Base-by-base conservation (phyloP, 2,797 vertebrate species). In the Mastacembelus armatus region DNA sequence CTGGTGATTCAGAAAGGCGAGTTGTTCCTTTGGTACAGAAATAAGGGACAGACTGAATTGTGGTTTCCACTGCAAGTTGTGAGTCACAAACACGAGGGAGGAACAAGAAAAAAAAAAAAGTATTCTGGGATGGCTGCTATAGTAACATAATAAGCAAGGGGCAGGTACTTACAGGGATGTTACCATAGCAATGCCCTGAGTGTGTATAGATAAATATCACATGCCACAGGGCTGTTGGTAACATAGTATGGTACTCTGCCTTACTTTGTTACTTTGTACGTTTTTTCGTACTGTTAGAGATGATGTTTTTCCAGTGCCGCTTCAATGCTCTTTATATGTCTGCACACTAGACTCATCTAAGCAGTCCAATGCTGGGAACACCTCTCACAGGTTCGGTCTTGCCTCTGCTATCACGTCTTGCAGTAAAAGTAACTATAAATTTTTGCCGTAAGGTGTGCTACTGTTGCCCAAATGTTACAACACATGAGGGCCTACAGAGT, bases 101-200 rank as follows among this genome's bases (percentile, higher is more conserved):
- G 89, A 81, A 88, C 71, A n/a, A 69, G 77, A 68, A 29, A 54
- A 51, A 48, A 47, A 70, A 76, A 78, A 67, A 70, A 94, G 85
- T 94, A 95, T 94, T 94, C 94, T 93, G 93, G 94, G 92, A 94
- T 94, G 92, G 93, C 87, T 90, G 83, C 91, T 81, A 92, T 94
- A 59, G 92, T 71, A 94, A 94, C 94, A 94, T 92, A 94, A 95
- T 94, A 95, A 93, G 93, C 92, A 92, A 90, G 79, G 85, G 92
- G 89, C 80, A 89, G 88, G 88, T 91, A 90, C 86, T 84, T 80
- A 72, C 77, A 85, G 74, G 66, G 71, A 74, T 85, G 92, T 94
- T 92, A 89, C 92, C 91, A 93, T 93, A 91, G 93, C 85, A 86
- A 93, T 91, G 72, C 65, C 71, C 73, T 65, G 52, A 85, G 80